Base-by-base conservation (phyloP, 2,888 invertebrate genomes). In the Pammene aurita region DNA sequence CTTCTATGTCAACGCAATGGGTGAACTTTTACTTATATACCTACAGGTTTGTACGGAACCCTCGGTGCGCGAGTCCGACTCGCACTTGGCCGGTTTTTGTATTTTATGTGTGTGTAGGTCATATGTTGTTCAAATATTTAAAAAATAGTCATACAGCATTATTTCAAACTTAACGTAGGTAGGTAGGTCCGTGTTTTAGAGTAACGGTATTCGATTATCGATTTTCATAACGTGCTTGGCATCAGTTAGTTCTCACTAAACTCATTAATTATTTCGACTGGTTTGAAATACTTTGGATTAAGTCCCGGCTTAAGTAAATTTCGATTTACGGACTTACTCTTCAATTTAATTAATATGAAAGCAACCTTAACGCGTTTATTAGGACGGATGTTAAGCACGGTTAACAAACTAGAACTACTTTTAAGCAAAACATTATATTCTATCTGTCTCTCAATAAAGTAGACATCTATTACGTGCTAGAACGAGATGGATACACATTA, bases 401-500 rank as follows among this genome's bases (percentile, higher is more conserved):
- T 86, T 83, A 89, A 88, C 83, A 83, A 89, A 88, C 83, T 86
- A 85, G 80, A 82, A 77, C 80, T 77, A 78, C 82, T 78, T 81
- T 86, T 87, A 88, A 91, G 75, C 78, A 77, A 79, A 81, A 84
- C 78, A 76, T 75, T 76, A 78, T 71, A 72, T 71, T 84, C 80
- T 74, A 73, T 76, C 80, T 76, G 78, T 89, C 89, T 86, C 86
- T 76, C 71, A 77, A 74, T 38, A 44, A 66, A 58, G 70, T 67
- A 55, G 54, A 56, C 72, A 72, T 75, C 72, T 72, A 70, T 68
- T 72, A 76, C 74, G 65, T 71, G 82, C 72, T 46, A 78, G 84
- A 90, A 83, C 79, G 90, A 86, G 90, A 86, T 72, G 78, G 80
- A 71, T 85, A 84, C 89, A 90, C 75, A 87, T 88, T 88, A 84